A percentile compares a stretch with the other conserved stretches of the same genome.
phyloP scores from a whole-genome alignment of 2,888 invertebrate species.

The Gari tellinella region DNA sequence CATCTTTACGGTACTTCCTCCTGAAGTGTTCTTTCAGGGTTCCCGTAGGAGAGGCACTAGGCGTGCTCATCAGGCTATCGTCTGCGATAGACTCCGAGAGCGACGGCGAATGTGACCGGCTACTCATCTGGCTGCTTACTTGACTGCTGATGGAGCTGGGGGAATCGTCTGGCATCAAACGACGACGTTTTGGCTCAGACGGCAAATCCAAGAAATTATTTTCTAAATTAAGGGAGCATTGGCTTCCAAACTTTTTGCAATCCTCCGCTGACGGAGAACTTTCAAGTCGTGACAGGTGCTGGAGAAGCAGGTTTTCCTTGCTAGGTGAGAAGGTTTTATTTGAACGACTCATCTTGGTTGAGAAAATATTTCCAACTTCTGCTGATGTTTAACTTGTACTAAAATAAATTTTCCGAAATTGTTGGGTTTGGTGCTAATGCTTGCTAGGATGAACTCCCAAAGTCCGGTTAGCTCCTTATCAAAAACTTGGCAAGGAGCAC shows the following conservation, averaged over 20 bases:
- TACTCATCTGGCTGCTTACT: constrained; percentile 71
- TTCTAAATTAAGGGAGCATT: constrained; percentile 53
- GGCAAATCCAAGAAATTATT: constrained; percentile 63
- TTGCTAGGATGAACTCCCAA: constrained; percentile 37
- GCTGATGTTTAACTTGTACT: not conserved
- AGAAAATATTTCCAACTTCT: constrained; percentile 4
- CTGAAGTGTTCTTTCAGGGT: constrained; percentile 77
- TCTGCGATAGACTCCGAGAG: constrained; percentile 65
- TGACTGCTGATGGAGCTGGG: constrained; percentile 66
- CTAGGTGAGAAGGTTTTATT: constrained; percentile 46
- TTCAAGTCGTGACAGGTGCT: constrained; percentile 50
- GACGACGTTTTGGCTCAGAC: constrained; percentile 73
- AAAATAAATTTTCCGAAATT: constrained; percentile 10
- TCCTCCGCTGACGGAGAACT: constrained; percentile 49
- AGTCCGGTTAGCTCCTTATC: constrained; percentile 51
- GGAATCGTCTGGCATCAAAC: constrained; percentile 69
- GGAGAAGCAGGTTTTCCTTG: constrained; percentile 53
- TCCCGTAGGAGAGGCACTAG: constrained; percentile 72
- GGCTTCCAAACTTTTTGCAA: constrained; percentile 48
- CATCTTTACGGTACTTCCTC: constrained; percentile 87
- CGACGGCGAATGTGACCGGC: constrained; percentile 76
- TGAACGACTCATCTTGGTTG: constrained; percentile 45
- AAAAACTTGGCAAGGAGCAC: constrained; percentile 61
- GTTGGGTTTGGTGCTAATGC: not conserved
- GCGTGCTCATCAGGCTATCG: constrained; percentile 71